A percentile compares a stretch with the other conserved stretches of the same genome.
These are phyloP conservation scores for Drosophila bipectinata DNA, from an alignment of 1,140 invertebrate species.

Conservation along the genomic window DNA sequence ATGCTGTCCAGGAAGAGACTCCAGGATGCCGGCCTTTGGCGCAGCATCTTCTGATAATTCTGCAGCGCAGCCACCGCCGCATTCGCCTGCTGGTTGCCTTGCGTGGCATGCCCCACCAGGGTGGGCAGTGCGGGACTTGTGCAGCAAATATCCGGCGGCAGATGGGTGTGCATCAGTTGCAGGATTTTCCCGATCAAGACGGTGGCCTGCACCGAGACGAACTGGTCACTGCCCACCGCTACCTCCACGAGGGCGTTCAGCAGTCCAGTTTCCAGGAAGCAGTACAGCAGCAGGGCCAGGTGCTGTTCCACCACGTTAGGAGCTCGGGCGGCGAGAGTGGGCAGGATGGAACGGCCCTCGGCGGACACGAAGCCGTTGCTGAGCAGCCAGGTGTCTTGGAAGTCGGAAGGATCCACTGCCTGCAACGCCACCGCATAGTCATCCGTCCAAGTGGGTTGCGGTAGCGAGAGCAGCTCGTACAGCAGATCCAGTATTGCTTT, in stretches of 20 bases:
- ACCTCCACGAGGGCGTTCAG: constrained; percentile 96
- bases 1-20: constrained; percentile 94
- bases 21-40: constrained; percentile 90
- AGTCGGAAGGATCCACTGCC: constrained; percentile 93
- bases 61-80: constrained; percentile 92
- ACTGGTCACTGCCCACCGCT: constrained; percentile 93
- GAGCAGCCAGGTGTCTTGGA: constrained; percentile 92
- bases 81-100: constrained; percentile 90
- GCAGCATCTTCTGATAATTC: constrained; percentile 91
- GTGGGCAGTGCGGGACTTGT: constrained; percentile 92
- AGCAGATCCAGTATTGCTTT: constrained; percentile 95
- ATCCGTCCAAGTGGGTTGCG: constrained; percentile 95
- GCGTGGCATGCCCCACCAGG: constrained; percentile 91
- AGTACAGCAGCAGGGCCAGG: constrained; percentile 93
- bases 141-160: constrained; percentile 93
- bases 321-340: constrained; percentile 91
- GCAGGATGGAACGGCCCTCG: constrained; percentile 93
- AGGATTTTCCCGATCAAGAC: constrained; percentile 94
- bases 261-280: constrained; percentile 93
- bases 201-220: constrained; percentile 95
- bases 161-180: constrained; percentile 92
- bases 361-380: constrained; percentile 96
- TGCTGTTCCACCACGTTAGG: constrained; percentile 96
- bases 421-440: constrained; percentile 94
- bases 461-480: constrained; percentile 94